Conservation (phyloP, 2,888 invertebrate species). For the Lumbricus terrestris region DNA sequence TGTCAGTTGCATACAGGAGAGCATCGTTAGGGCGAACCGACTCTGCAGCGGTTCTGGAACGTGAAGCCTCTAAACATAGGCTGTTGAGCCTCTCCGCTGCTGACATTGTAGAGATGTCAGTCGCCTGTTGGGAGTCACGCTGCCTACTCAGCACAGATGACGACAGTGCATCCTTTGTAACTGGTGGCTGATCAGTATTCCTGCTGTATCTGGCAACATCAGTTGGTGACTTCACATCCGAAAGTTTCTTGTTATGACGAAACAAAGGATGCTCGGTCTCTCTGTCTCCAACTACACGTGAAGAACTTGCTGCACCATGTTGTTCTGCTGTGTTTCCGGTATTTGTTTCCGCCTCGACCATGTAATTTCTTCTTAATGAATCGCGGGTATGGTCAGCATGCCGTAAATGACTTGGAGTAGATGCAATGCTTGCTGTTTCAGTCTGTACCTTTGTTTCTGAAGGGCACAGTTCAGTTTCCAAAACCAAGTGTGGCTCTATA, state of each 20-base stretch:
- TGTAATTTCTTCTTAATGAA: not conserved
- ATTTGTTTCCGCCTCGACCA: not conserved
- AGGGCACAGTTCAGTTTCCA: not conserved
- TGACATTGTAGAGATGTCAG: not conserved
- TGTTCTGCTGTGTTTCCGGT: not conserved
- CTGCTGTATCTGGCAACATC: not conserved
- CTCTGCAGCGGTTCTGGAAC: not conserved
- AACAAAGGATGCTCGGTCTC: not conserved
- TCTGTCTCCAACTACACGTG: not conserved
- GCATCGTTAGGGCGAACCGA: not conserved
- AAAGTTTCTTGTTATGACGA: not conserved
- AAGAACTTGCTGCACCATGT: not conserved
- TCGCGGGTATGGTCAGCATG: not conserved
- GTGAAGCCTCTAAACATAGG: not conserved
- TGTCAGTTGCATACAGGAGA: not conserved
- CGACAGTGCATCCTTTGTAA: not conserved
- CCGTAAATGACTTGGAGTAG: not conserved
- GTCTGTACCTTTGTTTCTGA: not conserved
- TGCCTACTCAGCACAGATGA: not conserved
- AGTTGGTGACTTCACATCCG: not conserved
- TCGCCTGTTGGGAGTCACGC: not conserved
- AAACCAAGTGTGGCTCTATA: not conserved
- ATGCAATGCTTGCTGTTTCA: not conserved
- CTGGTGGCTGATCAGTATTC: not conserved
- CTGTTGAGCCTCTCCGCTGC: not conserved